phyloP scores from a whole-genome alignment of 1,140 invertebrate genomes.

The Drosophila bocki region DNA sequence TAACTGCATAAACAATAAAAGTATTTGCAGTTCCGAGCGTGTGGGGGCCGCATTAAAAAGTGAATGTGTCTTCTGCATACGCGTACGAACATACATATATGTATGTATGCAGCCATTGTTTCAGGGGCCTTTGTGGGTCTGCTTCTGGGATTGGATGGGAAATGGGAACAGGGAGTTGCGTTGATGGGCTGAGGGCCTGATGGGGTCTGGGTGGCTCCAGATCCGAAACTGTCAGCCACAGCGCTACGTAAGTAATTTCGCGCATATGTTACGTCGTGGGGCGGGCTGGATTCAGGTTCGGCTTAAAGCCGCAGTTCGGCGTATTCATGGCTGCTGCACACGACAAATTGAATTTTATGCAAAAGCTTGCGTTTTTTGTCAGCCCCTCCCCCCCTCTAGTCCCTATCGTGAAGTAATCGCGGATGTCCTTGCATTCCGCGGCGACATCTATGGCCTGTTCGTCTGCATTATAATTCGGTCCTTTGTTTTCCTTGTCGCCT shows the following conservation, averaged over 20 bases:
- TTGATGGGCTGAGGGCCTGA: conserved; percentile 2
- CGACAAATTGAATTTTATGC: conserved; percentile 83
- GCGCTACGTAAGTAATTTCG: conserved; percentile 76
- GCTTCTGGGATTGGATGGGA: conserved; percentile 18
- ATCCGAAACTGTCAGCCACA: conserved; percentile 66
- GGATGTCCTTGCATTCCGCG: conserved; percentile 26
- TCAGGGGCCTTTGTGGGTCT: conserved; percentile 48
- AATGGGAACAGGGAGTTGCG: conserved; percentile 1
- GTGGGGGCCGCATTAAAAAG: conserved; percentile 56
- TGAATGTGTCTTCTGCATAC: conserved; percentile 61
- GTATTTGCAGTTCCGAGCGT: conserved; percentile 11
- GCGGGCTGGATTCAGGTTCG: conserved; percentile 18
- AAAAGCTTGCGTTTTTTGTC: conserved; percentile 60
- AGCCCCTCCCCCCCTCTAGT: not conserved
- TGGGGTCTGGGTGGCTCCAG: conserved; percentile 33
- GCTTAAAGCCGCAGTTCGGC: conserved; percentile 69
- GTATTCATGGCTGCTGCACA: conserved; percentile 81
- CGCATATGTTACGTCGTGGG: conserved; percentile 70
- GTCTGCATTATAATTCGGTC: conserved; percentile 73
- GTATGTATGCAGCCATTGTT: conserved; percentile 52
- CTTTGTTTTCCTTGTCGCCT: conserved; percentile 59
- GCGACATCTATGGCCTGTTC: conserved; percentile 58
- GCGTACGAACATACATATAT: conserved; percentile 14
- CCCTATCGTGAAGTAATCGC: conserved; percentile 8
- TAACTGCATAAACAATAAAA: conserved; percentile 55